Evolutionary conservation across 2,113 vertebrate genomes (phyloP).

Genomic region (Circaetus cinerascens): DNA sequence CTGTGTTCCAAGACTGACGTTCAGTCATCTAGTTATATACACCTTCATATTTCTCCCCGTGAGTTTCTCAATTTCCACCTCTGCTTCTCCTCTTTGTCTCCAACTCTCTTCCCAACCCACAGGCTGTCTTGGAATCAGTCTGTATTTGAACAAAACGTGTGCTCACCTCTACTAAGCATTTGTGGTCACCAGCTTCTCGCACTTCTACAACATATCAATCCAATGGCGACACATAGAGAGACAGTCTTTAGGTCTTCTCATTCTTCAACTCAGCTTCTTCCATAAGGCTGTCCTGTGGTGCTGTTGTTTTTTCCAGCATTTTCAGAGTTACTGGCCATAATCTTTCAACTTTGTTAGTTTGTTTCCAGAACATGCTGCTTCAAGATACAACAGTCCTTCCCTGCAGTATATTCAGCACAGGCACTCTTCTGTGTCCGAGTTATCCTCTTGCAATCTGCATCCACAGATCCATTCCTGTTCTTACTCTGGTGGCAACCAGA

Average conservation of each 20-base stretch:
- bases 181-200: background rate
- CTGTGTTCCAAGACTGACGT: background rate
- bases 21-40: background rate
- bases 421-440: background rate
- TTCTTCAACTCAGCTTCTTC: background rate
- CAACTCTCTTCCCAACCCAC: background rate
- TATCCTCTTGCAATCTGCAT: background rate
- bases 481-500: background rate
- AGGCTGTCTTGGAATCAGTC: background rate
- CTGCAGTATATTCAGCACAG: background rate
- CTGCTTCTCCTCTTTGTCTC: background rate
- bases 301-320: background rate
- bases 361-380: background rate
- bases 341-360: background rate
- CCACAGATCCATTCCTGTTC: background rate
- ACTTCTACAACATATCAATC: background rate
- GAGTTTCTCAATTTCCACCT: background rate
- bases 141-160: background rate
- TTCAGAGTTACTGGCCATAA: background rate
- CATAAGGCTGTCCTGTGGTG: background rate
- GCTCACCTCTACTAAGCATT: background rate
- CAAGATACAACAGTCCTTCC: background rate
- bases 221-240: background rate
- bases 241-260: background rate
- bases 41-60: background rate